Percentiles rank a stretch among this genome's conserved stretches.
Conservation (phyloP, 2,113 vertebrate genomes). For the Empidonax alnorum region DNA sequence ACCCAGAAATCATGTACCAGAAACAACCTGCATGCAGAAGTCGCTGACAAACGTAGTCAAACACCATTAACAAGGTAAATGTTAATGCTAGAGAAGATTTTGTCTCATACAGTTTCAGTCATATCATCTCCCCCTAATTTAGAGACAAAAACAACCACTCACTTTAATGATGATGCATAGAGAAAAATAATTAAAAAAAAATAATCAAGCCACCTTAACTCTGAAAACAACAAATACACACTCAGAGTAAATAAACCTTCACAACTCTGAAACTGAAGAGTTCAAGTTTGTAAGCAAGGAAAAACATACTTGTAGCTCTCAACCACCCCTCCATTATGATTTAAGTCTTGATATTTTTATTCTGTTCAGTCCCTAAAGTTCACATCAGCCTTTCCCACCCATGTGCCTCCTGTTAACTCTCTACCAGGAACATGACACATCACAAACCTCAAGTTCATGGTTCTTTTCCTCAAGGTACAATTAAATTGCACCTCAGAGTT, state of each 20-base stretch:
- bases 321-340: neutral
- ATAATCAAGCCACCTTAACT: neutral
- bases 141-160: neutral
- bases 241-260: neutral
- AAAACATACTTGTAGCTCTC: neutral
- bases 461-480: slow-evolving; percentile 10
- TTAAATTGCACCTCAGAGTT: slow-evolving; percentile 34
- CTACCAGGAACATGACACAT: neutral
- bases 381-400: slow-evolving; percentile 9
- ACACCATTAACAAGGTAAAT: neutral
- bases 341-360: neutral
- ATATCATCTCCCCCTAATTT: neutral
- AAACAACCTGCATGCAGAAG: neutral
- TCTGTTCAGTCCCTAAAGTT: neutral
- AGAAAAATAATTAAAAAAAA: neutral
- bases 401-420: neutral
- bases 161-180: neutral
- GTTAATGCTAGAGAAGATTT: neutral
- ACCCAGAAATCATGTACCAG: neutral
- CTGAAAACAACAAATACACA: neutral
- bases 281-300: neutral
- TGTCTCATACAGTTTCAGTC: neutral
- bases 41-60: neutral
- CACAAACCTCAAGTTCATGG: neutral
- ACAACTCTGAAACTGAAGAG: neutral